Conservation (phyloP, 2,113 vertebrate species). For the Gobius niger region DNA sequence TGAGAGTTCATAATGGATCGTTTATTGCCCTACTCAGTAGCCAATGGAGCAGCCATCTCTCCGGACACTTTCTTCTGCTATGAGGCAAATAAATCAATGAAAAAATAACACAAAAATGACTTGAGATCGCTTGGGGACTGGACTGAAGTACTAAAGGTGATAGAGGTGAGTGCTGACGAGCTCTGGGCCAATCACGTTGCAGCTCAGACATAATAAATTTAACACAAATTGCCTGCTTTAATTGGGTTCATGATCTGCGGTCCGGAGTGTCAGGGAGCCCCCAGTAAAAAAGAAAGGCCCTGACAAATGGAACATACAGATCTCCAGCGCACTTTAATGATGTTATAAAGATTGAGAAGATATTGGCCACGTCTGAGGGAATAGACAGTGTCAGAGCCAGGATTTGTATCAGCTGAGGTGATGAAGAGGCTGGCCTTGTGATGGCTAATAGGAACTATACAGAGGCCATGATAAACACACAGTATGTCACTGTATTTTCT, state of each 20-base stretch:
- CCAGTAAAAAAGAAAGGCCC: slow-evolving; percentile 70
- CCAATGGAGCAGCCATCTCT: slow-evolving; percentile 39
- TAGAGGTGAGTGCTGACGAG: slow-evolving; percentile 61
- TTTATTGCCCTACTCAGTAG: slow-evolving; percentile 57
- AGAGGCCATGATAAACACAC: neutral
- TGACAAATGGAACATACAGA: slow-evolving; percentile 66
- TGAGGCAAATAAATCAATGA: slow-evolving; percentile 68
- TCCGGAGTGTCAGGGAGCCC: slow-evolving; percentile 59
- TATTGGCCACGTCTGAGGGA: slow-evolving; percentile 54
- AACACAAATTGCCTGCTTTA: slow-evolving; percentile 75
- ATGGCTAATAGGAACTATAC: slow-evolving; percentile 24
- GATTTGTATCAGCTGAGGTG: slow-evolving; percentile 40
- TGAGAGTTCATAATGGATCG: slow-evolving; percentile 51
- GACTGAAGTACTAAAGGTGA: slow-evolving; percentile 32
- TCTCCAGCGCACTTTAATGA: slow-evolving; percentile 57
- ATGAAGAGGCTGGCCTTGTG: slow-evolving; percentile 28
- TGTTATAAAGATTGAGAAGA: slow-evolving; percentile 69
- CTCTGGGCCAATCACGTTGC: slow-evolving; percentile 51
- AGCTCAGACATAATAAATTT: slow-evolving; percentile 63
- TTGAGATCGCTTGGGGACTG: slow-evolving; percentile 45
- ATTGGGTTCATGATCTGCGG: slow-evolving; percentile 77
- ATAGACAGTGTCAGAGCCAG: slow-evolving; percentile 52
- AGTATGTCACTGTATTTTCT: neutral
- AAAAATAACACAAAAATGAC: slow-evolving; percentile 71
- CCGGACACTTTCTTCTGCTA: slow-evolving; percentile 42